Percentiles rank a stretch among this genome's conserved stretches.
Evolutionary conservation across 1,140 invertebrate genomes (phyloP).

Genomic region (Zaprionus taronus): DNA sequence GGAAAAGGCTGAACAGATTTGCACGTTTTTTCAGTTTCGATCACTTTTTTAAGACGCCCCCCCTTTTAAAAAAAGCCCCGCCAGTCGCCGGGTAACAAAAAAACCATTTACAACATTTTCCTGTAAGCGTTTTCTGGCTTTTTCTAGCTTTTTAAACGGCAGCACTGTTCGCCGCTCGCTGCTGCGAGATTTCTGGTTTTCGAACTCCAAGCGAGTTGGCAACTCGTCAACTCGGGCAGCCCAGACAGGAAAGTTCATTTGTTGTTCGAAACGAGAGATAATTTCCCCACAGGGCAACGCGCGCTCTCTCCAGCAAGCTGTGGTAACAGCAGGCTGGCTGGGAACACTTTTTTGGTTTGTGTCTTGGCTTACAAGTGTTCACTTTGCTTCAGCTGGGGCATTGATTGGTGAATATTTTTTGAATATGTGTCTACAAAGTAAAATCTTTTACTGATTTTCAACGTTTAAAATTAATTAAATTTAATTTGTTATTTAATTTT

Average conservation of each 20-base stretch:
- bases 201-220: slow-evolving; percentile 43
- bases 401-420: background rate
- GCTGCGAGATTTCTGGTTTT: slow-evolving; percentile 66
- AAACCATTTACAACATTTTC: too few species aligned
- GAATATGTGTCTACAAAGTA: background rate
- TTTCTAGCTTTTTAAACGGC: too few species aligned
- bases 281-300: slow-evolving; percentile 27
- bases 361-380: background rate
- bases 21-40: too few species aligned
- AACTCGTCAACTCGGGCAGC: slow-evolving; percentile 10
- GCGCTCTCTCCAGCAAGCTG: background rate
- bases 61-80: too few species aligned
- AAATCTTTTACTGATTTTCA: background rate
- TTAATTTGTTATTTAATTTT: background rate
- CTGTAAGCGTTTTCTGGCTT: too few species aligned
- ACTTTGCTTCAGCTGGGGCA: background rate
- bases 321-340: background rate
- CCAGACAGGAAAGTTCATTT: slow-evolving; percentile 48
- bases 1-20: too few species aligned
- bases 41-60: too few species aligned
- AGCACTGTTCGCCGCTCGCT: slow-evolving; percentile 17
- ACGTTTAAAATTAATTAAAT: background rate
- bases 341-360: background rate
- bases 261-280: slow-evolving; percentile 20
- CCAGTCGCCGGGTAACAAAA: too few species aligned